Percentiles rank a stretch among this genome's conserved stretches.
Conservation (phyloP, 2,888 invertebrate species). For the Iphiclides podalirius region DNA sequence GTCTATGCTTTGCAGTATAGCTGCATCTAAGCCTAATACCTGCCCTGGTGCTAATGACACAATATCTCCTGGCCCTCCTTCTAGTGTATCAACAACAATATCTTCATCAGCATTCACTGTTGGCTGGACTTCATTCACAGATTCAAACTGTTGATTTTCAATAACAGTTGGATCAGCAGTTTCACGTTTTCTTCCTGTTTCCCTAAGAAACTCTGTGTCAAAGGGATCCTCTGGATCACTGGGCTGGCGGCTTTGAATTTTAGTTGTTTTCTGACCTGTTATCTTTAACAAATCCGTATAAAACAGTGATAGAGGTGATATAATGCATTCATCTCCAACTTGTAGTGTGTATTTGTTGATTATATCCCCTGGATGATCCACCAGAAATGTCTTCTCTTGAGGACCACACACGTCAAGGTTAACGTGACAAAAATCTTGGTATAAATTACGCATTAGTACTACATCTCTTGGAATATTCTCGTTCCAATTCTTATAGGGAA, state of each 20-base stretch:
- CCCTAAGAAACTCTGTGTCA: slow-evolving; percentile 94
- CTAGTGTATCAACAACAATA: slow-evolving; percentile 84
- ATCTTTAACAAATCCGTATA: slow-evolving; percentile 93
- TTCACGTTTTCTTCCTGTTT: slow-evolving; percentile 85
- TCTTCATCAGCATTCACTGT: slow-evolving; percentile 83
- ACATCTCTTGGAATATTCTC: slow-evolving; percentile 88
- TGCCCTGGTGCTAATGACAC: slow-evolving; percentile 87
- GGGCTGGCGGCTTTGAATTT: slow-evolving; percentile 85
- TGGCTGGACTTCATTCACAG: slow-evolving; percentile 70
- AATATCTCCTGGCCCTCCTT: slow-evolving; percentile 80
- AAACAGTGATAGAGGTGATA: slow-evolving; percentile 93
- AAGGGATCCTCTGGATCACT: slow-evolving; percentile 95
- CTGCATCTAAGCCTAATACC: slow-evolving; percentile 93
- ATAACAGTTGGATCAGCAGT: slow-evolving; percentile 61
- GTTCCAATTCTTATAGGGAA: slow-evolving; percentile 91
- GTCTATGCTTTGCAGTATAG: slow-evolving; percentile 94
- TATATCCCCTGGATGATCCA: slow-evolving; percentile 85
- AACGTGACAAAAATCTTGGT: slow-evolving; percentile 94
- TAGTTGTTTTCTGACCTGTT: slow-evolving; percentile 87
- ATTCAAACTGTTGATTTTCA: slow-evolving; percentile 72
- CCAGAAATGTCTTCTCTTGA: slow-evolving; percentile 88
- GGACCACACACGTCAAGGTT: slow-evolving; percentile 94
- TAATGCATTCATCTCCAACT: slow-evolving; percentile 95
- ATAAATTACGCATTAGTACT: slow-evolving; percentile 88
- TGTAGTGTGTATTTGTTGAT: slow-evolving; percentile 86